Conservation (phyloP, 2,888 invertebrate species). For the Byasa hedistus region DNA sequence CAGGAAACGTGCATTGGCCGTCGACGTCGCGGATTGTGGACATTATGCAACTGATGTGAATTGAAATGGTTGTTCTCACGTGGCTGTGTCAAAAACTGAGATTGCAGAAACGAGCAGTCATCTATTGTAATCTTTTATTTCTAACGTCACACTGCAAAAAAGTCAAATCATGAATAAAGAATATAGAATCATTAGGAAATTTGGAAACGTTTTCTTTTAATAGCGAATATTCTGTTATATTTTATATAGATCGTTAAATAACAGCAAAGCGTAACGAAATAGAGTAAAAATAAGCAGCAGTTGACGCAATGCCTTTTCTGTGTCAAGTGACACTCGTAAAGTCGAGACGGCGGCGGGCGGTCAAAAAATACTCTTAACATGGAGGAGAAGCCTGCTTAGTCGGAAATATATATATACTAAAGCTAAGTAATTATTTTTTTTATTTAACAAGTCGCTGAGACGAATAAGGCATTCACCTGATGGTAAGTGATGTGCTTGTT, state of each 20-base stretch:
- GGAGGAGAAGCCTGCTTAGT: neutral
- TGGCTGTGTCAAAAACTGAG: neutral
- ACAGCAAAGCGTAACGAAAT: neutral
- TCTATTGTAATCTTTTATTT: no score
- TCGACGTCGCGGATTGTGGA: neutral
- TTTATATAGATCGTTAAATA: no score
- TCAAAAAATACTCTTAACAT: neutral
- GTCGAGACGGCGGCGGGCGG: neutral
- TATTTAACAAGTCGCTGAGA: no score
- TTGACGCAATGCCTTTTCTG: neutral
- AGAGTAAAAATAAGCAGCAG: neutral
- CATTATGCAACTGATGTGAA: neutral
- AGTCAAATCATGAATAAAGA: no score
- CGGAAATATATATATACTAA: neutral
- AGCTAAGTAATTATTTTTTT: no score
- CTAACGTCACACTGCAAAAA: no score
- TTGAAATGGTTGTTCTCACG: neutral
- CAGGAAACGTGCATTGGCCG: neutral
- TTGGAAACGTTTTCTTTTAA: no score
- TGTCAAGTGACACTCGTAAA: neutral
- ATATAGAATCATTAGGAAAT: no score
- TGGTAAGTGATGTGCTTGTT: no score
- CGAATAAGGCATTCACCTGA: no score
- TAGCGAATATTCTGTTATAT: no score
- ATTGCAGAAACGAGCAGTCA: neutral